A percentile compares a stretch with the other conserved stretches of the same genome.
Conservation (phyloP, 2,888 invertebrate species). For the Mesorhabditis spiculigera region DNA sequence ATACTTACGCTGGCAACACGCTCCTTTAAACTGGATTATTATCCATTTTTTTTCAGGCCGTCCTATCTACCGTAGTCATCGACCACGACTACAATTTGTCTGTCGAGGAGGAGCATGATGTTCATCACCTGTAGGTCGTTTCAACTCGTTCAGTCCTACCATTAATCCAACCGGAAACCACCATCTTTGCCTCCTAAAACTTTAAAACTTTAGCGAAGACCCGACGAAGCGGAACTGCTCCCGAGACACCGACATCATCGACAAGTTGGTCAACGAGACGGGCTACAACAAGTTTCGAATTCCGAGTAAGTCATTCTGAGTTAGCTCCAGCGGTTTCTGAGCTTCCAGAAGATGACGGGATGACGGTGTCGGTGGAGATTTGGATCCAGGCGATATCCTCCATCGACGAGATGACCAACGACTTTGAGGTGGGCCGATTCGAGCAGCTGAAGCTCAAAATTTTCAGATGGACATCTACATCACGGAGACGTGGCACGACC, state of each 20-base stretch:
- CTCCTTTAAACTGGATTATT: too few relatives aligned
- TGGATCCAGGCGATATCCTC: constrained; percentile 46
- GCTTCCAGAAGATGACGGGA: constrained; percentile 36
- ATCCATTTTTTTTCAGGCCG: too few relatives aligned
- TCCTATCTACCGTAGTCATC: constrained; percentile 18
- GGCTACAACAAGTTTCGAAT: constrained; percentile 58
- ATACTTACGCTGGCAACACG: too few relatives aligned
- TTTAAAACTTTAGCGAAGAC: neutral
- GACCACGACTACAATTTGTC: constrained; percentile 39
- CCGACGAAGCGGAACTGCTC: constrained; percentile 40
- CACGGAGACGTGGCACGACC: constrained; percentile 44
- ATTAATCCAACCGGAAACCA: neutral
- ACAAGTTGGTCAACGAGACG: constrained; percentile 53
- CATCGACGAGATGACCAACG: constrained; percentile 44
- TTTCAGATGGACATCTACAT: constrained; percentile 44
- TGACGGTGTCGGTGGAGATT: constrained; percentile 39
- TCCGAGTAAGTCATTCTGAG: constrained; percentile 36
- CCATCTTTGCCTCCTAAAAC: neutral
- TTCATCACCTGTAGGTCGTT: neutral
- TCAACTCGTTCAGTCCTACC: neutral
- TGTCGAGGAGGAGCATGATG: constrained; percentile 23
- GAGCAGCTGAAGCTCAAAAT: neutral
- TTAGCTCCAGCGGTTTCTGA: neutral
- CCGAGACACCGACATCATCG: constrained; percentile 52
- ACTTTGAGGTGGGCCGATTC: constrained; percentile 27